Percentiles rank a stretch among this genome's conserved stretches.
Conservation (phyloP, 2,113 vertebrate species). For the Hydropotes inermis region DNA sequence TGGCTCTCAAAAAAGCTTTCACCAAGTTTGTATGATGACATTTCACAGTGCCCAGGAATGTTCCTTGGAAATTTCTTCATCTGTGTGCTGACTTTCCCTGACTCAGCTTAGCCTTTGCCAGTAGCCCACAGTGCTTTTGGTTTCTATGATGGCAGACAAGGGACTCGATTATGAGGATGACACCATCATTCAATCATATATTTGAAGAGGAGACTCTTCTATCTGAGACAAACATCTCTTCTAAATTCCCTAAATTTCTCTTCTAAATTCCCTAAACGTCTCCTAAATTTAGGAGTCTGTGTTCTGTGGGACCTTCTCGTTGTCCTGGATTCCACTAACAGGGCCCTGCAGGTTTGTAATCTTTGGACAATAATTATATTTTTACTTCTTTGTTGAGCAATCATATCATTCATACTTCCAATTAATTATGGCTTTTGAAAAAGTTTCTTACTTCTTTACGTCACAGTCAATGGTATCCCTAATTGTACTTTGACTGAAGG, state of each 20-base stretch:
- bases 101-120: background rate
- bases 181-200: background rate
- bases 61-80: background rate
- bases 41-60: background rate
- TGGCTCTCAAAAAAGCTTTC: background rate
- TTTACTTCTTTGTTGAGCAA: background rate
- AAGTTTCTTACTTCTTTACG: background rate
- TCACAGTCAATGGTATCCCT: background rate
- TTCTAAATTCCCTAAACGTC: background rate
- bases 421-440: conserved; percentile 9
- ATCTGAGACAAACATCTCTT: background rate
- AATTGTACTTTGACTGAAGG: background rate
- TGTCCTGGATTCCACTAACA: background rate
- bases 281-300: background rate
- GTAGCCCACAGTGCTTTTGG: background rate
- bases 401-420: background rate
- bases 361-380: background rate
- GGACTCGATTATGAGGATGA: background rate
- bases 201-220: background rate
- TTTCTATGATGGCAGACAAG: background rate
- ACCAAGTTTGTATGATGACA: background rate
- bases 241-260: background rate
- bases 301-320: background rate
- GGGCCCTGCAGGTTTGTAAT: background rate
- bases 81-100: background rate